Conservation (phyloP, 2,888 invertebrate genomes). For the Pollenia amentaria region DNA sequence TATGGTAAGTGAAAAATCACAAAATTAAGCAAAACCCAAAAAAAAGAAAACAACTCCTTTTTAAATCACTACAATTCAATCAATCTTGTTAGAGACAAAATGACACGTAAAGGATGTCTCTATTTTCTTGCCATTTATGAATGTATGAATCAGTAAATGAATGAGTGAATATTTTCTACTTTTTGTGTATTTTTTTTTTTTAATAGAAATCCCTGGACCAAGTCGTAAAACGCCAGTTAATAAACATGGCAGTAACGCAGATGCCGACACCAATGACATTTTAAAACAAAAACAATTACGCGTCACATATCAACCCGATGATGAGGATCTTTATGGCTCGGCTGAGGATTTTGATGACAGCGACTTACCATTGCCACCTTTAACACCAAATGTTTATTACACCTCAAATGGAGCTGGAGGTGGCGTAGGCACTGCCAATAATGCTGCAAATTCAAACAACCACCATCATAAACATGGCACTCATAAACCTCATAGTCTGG, state of each 20-base stretch:
- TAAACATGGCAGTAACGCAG: constrained; percentile 81
- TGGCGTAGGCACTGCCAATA: constrained; percentile 23
- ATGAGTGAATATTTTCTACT: constrained; percentile 67
- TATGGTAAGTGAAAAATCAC: constrained; percentile 88
- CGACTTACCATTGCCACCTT: constrained; percentile 81
- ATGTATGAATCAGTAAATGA: neutral
- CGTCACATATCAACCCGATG: constrained; percentile 85
- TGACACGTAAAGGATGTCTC: neutral
- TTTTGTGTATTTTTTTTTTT: constrained; percentile 42
- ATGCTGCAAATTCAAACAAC: constrained; percentile 36
- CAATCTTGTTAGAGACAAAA: constrained; percentile 33
- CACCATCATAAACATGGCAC: constrained; percentile 71
- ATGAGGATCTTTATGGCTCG: constrained; percentile 89
- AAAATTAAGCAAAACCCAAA: neutral
- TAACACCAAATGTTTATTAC: constrained; percentile 83
- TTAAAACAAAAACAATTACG: constrained; percentile 84
- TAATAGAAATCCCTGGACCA: constrained; percentile 91
- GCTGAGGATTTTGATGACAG: constrained; percentile 89
- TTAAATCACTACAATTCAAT: constrained; percentile 47
- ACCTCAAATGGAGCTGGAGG: constrained; percentile 75
- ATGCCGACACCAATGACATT: constrained; percentile 84
- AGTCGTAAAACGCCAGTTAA: constrained; percentile 86
- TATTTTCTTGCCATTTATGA: constrained; percentile 53
- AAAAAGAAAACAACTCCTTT: neutral
- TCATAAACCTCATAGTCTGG: constrained; percentile 71